Conservation (phyloP, 64 coral and sea anemone species). For the Stylophora pistillata region DNA sequence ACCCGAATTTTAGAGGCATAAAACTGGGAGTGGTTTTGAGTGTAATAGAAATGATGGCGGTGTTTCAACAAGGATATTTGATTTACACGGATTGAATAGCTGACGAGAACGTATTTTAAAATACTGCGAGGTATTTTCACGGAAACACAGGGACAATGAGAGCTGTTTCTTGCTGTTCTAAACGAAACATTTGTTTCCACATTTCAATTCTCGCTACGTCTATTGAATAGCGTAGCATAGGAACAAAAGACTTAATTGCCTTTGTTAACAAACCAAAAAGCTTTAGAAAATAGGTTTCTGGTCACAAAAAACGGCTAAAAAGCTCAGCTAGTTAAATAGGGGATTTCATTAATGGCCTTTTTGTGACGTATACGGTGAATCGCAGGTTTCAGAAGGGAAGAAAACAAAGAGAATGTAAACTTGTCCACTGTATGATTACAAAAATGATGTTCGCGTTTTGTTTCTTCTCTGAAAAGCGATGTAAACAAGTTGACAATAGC, state of each 20-base stretch:
- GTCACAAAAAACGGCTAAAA: conserved; percentile 29
- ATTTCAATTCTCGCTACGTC: conserved; percentile 2
- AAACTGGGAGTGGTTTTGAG: background rate
- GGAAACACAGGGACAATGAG: background rate
- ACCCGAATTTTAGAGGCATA: too few relatives aligned
- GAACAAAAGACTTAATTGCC: conserved; percentile 46
- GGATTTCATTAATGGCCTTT: conserved; percentile 20
- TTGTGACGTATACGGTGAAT: background rate
- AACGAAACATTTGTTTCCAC: conserved; percentile 21
- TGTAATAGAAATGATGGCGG: background rate
- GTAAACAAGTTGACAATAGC: conserved; percentile 34
- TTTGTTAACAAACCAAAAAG: conserved; percentile 34
- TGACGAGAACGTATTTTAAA: background rate
- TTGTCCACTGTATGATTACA: background rate
- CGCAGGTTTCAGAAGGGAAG: background rate
- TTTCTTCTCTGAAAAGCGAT: conserved; percentile 36
- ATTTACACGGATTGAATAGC: background rate
- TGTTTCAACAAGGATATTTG: background rate
- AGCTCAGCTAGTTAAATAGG: conserved; percentile 3
- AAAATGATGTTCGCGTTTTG: background rate
- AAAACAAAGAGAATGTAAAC: background rate
- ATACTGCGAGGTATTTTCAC: background rate
- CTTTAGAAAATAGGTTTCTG: conserved; percentile 34
- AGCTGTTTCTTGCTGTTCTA: background rate
- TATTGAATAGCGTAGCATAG: conserved; percentile 17